Base-by-base conservation (phyloP, 1,140 invertebrate species). In the Eurytemora carolleeae region DNA sequence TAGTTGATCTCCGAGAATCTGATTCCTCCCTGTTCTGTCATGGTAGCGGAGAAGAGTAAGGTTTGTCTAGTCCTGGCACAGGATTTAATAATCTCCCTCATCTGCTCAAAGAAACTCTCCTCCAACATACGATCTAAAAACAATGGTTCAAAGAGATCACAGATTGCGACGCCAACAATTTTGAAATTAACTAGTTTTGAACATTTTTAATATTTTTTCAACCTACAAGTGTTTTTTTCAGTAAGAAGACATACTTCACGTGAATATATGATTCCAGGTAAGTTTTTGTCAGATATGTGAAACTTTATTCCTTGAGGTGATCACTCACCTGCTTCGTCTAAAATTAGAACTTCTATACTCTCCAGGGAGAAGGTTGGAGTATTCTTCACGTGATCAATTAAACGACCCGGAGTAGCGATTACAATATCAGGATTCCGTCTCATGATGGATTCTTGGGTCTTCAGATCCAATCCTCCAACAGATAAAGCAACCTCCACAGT, bases 11-110 rank as follows among this genome's bases (percentile, higher is more conserved):
- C n/a, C n/a, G n/a, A n/a, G n/a, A n/a, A n/a, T n/a, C n/a, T n/a
- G n/a, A n/a, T n/a, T n/a, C n/a, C n/a, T n/a, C n/a, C 92, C 73
- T 89, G 81, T 56, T 97, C 92, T 2, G 90, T 96, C 92, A 98
- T 97, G 1, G 95, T 98, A 16, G 95, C 95, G 1, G 94, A 98
- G 74, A 98, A 98, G 19, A 98, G 73, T 77, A 98, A 86, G 0
- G 92, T 97, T 73, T 98, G 93, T n/a, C 92, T 76, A n/a, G 82
- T 91, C 52, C 81, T 77, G 1, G 87, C 79, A 73, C 94, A 98
- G 65, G 92, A 84, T 25, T 82, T 81, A 26, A 92, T 82, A 67
- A 98, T 88, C 74, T 96, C 90, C 69, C 94, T 95, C 87, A 98
- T 92, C 73, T 98, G 94, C 66, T 96, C 89, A 0, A 88, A 86